These are phyloP conservation scores for Cabera pusaria DNA, from an alignment of 2,888 invertebrate species.

Conservation along the genomic window DNA sequence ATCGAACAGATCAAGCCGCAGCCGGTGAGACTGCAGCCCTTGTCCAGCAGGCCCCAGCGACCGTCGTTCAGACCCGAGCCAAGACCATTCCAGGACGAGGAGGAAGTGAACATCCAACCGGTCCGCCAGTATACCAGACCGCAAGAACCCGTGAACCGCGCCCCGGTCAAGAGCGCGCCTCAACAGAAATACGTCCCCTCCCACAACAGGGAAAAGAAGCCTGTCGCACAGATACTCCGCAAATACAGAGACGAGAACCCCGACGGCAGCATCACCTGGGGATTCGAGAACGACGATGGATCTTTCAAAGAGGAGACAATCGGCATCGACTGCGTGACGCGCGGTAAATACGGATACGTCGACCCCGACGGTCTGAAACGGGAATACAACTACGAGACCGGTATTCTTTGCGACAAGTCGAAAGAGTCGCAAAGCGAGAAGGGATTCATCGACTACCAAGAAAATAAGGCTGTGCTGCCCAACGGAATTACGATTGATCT, in stretches of 20 bases:
- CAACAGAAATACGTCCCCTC: slow-evolving; percentile 71
- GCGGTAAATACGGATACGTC: slow-evolving; percentile 92
- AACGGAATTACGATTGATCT: slow-evolving; percentile 89
- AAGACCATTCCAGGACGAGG: slow-evolving; percentile 72
- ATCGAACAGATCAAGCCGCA: slow-evolving; percentile 67
- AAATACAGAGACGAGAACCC: slow-evolving; percentile 91
- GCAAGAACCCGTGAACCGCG: slow-evolving; percentile 64
- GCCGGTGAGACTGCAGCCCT: slow-evolving; percentile 70
- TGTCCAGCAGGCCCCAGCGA: slow-evolving; percentile 75
- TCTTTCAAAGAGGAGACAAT: slow-evolving; percentile 93
- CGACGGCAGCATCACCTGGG: slow-evolving; percentile 94
- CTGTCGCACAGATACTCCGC: slow-evolving; percentile 87
- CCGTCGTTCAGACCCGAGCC: slow-evolving; percentile 79
- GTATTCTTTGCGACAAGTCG: slow-evolving; percentile 87
- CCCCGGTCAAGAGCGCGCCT: slow-evolving; percentile 59
- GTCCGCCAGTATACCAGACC: slow-evolving; percentile 74
- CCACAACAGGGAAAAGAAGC: slow-evolving; percentile 83
- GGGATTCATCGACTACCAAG: slow-evolving; percentile 89
- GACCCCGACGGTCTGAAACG: slow-evolving; percentile 92
- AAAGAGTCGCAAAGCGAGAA: slow-evolving; percentile 81
- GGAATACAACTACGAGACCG: slow-evolving; percentile 92
- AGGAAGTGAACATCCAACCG: slow-evolving; percentile 67
- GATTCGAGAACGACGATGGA: slow-evolving; percentile 94
- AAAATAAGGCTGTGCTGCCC: slow-evolving; percentile 88
- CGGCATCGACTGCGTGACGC: slow-evolving; percentile 89